These are phyloP conservation scores for Argya squamiceps DNA, from an alignment of 2,797 vertebrate genomes.

Conservation along the genomic window DNA sequence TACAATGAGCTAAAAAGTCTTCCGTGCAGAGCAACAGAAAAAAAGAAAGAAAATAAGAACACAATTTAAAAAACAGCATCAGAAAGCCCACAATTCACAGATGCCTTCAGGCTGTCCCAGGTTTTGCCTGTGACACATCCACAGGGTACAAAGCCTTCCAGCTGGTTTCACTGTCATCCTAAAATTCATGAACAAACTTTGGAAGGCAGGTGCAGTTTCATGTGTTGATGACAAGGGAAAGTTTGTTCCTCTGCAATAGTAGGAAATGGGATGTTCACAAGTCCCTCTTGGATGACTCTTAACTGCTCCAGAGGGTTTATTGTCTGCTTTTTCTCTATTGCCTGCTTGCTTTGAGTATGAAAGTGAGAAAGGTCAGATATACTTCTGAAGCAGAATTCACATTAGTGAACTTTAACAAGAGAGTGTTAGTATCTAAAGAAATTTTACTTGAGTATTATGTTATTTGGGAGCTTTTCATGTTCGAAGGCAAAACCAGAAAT, in stretches of 20 bases:
- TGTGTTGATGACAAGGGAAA: background rate
- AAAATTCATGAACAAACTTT: background rate
- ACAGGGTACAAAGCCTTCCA: background rate
- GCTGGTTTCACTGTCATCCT: background rate
- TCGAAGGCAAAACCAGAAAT: conserved; percentile 35
- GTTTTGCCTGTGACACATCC: background rate
- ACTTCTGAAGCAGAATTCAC: background rate
- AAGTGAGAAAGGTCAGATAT: background rate
- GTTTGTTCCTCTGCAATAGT: background rate
- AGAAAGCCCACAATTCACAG: background rate
- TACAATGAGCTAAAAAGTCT: background rate
- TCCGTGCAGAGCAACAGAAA: background rate
- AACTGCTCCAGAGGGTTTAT: background rate
- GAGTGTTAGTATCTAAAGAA: background rate
- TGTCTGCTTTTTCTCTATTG: background rate
- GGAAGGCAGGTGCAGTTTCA: background rate
- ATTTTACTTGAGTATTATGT: background rate
- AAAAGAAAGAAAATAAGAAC: background rate
- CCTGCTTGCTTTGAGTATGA: background rate
- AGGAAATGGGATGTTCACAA: background rate
- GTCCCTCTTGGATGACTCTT: background rate
- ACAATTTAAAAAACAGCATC: background rate
- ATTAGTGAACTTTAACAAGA: background rate
- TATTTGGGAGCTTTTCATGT: conserved; percentile 14
- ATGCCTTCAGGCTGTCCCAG: background rate